Base-by-base conservation (phyloP, 2,113 vertebrate genomes). In the Electrona antarctica region DNA sequence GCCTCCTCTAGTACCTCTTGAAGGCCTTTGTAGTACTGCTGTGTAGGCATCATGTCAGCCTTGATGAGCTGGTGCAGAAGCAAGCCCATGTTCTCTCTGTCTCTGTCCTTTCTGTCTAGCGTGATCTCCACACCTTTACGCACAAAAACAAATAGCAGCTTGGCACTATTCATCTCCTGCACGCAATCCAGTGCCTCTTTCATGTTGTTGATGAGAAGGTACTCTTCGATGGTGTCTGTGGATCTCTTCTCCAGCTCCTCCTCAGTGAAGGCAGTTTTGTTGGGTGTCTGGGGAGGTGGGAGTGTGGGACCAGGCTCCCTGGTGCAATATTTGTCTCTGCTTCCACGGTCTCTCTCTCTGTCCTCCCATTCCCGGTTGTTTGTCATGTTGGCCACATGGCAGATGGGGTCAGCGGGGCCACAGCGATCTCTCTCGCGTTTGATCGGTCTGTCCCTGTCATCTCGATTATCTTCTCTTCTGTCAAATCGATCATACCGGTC, bases 111-210 rank as follows among this genome's bases (percentile, higher is more conserved):
- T 63, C 97, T 94, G 91, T 99, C 97, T 91, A 99, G 88, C 0
- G 96, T 99, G 3, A 95, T 97, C 89, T 98, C 98, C 0, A 99
- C 86, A 6, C 95, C 96, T 0, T 93, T 95, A 87, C 96, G 96
- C 4, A 99, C 97, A 0, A 99, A 99, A 77, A 98, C 87, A 46
- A 93, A 95, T 29, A 99, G 94, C 60, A 90, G 91, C 7, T 93
- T 90, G 8, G 94, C 77, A 48, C 94, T 96, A 78, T 93, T 92
- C 86, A 99, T 89, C 89, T 99, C 98, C 80, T 93, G 93, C 45
- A 99, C 97, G 0, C 98, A 99, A 91, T 97, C 97, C 61, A 98
- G 83, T 3, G 97, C 97, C 87, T 99, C 98, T 96, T 97, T 98
- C 94, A 98, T 94, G 88, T 99, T 97, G 45, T 96, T 98, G 83